Evolutionary conservation across 2,113 vertebrate genomes (phyloP), one percentile per base, ranked within the genome.

Genomic region (Carassius auratus): DNA sequence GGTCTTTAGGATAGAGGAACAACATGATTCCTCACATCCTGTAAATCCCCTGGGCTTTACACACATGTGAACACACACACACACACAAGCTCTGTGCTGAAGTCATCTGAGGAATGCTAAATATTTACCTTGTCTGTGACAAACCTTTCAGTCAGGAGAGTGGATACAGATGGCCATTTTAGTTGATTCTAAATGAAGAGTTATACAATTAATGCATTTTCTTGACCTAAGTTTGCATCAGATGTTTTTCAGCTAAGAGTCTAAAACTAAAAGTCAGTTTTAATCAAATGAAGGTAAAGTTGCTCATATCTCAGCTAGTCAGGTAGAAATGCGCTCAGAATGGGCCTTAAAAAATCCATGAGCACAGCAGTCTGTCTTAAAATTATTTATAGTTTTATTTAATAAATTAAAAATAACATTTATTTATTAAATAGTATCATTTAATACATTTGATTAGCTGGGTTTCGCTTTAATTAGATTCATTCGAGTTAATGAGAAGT

Each of bases 21-120:
- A 85, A 81, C 21, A 23, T 76, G 14, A 76, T 76, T 85, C 26
- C 75, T 66, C 36, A 57, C 80, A 19, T 73, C 76, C 50, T 76
- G 26, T 59, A 80, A 74, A 85, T 81, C 59, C 76, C 69, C 36
- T 15, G 69, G 71, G 86, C 61, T 74, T 87, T 57, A 87, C 69
- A 82, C 61, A 50, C 59, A 36, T 86, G 89, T 86, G 89, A 82
- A 45, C 8, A 45, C 42, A 48, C 10, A 48, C 45, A 48, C 45
- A 45, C 45, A 82, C 57, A n/a, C 81, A 17, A 86, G 87, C 91
- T 86, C 81, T 38, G 57, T 7, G 61, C 83, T 85, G 69, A 66
- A 91, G 87, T 88, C 77, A 91, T 92, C 78, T 88, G 78, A 93
- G 91, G 92, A 93, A 95, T 94, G 91, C 91, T 91, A 94, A 95